phyloP scores from a whole-genome alignment of 2,797 vertebrate species.

The Sebastes nivosus region DNA sequence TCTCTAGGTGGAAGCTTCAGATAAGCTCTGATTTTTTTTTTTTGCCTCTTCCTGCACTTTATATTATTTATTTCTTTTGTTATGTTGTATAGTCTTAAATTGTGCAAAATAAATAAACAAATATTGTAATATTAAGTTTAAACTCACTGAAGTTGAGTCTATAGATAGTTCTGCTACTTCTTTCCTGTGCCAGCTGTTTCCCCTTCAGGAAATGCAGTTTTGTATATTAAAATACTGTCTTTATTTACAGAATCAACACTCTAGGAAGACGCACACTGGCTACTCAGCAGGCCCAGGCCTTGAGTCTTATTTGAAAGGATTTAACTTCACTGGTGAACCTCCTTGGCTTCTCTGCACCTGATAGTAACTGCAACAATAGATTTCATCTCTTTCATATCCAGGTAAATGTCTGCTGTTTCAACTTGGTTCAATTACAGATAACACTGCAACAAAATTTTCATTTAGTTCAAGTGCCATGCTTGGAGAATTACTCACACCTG shows the following conservation, averaged over 20 bases:
- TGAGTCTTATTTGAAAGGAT: conserved; percentile 81
- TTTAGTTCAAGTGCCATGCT: background rate
- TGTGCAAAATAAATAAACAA: too few species aligned
- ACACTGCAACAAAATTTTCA: background rate
- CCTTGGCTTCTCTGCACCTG: conserved; percentile 79
- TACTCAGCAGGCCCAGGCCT: conserved; percentile 80
- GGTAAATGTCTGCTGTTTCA: conserved; percentile 69
- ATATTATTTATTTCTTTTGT: too few species aligned
- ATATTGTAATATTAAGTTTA: background rate
- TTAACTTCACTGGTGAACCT: conserved; percentile 84
- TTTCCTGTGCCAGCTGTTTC: too few species aligned
- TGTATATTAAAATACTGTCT: background rate
- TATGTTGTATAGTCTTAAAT: too few species aligned
- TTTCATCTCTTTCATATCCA: conserved; percentile 80
- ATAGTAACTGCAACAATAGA: conserved; percentile 40
- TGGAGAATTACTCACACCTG: background rate
- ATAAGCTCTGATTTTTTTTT: too few species aligned
- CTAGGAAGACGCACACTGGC: conserved; percentile 75
- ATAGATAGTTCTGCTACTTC: background rate
- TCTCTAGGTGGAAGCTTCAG: too few species aligned
- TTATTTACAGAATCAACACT: conserved; percentile 74
- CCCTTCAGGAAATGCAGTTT: background rate
- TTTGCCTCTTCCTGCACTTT: too few species aligned
- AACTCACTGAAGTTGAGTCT: background rate
- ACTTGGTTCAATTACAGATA: background rate